Evolutionary conservation across 2,113 vertebrate species (phyloP).

Genomic region (Thunnus maccoyii): DNA sequence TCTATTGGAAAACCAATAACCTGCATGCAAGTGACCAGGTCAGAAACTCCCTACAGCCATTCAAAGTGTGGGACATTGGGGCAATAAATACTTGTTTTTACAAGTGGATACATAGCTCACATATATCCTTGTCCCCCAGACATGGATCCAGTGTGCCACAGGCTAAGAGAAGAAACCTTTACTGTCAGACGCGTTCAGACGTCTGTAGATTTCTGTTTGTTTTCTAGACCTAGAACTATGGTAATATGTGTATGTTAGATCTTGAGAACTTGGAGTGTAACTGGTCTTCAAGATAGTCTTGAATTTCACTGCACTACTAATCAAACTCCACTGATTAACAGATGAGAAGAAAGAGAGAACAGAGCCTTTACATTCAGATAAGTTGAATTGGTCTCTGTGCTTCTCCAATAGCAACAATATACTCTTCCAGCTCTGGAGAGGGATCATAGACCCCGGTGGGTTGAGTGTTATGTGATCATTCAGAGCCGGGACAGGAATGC

Average conservation of each 20-base stretch:
- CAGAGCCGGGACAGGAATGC: slow-evolving; percentile 70
- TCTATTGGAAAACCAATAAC: slow-evolving; percentile 46
- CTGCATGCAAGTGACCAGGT: slow-evolving; percentile 57
- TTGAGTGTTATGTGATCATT: slow-evolving; percentile 78
- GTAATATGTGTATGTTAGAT: slow-evolving; percentile 11
- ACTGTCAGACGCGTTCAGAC: slow-evolving; percentile 40
- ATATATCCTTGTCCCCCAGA: slow-evolving; percentile 52
- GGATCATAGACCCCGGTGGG: slow-evolving; percentile 49
- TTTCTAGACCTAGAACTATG: neutral
- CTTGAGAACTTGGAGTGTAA: neutral
- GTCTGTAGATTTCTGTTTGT: neutral
- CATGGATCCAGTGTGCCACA: slow-evolving; percentile 23
- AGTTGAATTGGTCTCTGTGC: neutral
- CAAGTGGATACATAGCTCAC: slow-evolving; percentile 57
- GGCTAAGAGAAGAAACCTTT: slow-evolving; percentile 28
- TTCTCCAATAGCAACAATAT: slow-evolving; percentile 41
- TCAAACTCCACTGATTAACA: slow-evolving; percentile 37
- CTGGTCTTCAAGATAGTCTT: slow-evolving; percentile 17
- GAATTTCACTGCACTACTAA: slow-evolving; percentile 27
- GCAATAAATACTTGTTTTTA: slow-evolving; percentile 77
- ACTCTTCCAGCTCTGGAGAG: slow-evolving; percentile 43
- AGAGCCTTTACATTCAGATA: slow-evolving; percentile 30
- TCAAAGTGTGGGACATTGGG: slow-evolving; percentile 40
- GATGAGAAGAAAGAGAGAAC: slow-evolving; percentile 12
- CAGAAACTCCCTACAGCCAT: slow-evolving; percentile 54